These are phyloP conservation scores for Nasonia vitripennis DNA, from an alignment of 1,140 invertebrate genomes.

Conservation along the genomic window DNA sequence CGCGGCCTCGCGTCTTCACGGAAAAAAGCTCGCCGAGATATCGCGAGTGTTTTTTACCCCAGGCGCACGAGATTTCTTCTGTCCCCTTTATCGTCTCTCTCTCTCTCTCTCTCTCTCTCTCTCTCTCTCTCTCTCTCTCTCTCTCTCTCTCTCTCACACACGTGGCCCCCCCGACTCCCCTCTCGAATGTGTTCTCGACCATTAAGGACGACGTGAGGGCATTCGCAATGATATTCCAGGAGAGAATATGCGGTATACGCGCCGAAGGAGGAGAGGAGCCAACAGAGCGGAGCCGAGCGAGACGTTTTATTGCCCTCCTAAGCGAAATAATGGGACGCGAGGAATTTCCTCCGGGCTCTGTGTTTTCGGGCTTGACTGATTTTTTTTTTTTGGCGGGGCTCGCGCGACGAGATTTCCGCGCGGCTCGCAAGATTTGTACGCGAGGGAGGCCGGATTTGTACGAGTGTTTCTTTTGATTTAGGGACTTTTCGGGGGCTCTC, in stretches of 20 bases:
- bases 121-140: too few relatives aligned
- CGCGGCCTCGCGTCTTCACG: not conserved
- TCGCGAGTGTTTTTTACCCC: not conserved
- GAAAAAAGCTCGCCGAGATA: not conserved
- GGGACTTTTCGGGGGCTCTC: not conserved
- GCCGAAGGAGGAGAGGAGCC: not conserved
- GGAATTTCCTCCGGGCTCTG: conserved; percentile 24
- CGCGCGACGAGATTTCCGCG: not conserved
- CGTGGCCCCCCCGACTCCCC: not conserved
- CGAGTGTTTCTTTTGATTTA: conserved; percentile 20
- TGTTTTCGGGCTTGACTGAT: conserved; percentile 30
- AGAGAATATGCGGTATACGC: not conserved
- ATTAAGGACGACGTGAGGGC: conserved; percentile 39
- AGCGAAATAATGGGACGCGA: conserved; percentile 45
- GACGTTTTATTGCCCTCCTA: conserved; percentile 44
- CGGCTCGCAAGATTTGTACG: not conserved
- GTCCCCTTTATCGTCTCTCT: not conserved
- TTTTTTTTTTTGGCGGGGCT: not conserved
- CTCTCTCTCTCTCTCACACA: too few relatives aligned
- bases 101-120: too few relatives aligned
- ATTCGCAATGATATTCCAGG: conserved; percentile 32
- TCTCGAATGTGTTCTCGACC: conserved; percentile 32
- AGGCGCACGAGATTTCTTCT: not conserved
- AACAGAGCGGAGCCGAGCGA: conserved; percentile 1
- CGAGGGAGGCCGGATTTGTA: not conserved